Conservation (phyloP, 2,888 invertebrate genomes). For the Dasysyrphus tricinctus region DNA sequence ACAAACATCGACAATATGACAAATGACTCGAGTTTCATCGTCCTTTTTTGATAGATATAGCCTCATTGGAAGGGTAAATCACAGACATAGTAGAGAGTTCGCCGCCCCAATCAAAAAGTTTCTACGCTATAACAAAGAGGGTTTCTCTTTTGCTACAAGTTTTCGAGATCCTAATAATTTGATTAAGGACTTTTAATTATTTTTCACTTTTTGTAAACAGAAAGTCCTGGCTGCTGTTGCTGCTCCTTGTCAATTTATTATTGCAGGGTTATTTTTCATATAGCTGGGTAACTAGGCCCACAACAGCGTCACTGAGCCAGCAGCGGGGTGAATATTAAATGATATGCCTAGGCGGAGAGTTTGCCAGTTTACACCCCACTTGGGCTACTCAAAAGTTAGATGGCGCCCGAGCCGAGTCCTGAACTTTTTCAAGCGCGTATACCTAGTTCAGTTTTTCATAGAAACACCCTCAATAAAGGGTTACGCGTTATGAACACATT, state of each 20-base stretch:
- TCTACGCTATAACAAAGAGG: background rate
- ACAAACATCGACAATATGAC: constrained; percentile 54
- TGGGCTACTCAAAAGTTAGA: background rate
- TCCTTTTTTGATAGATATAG: background rate
- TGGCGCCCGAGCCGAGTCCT: background rate
- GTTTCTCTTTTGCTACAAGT: background rate
- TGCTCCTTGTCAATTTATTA: constrained; percentile 29
- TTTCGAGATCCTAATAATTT: constrained; percentile 57
- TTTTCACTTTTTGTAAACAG: constrained; percentile 60
- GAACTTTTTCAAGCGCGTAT: background rate
- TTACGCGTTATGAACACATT: constrained; percentile 57
- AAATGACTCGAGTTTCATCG: constrained; percentile 53
- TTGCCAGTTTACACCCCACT: background rate
- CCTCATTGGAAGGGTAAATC: background rate
- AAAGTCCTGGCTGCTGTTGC: background rate
- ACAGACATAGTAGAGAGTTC: background rate
- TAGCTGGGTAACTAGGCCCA: constrained; percentile 23
- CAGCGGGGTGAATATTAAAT: constrained; percentile 45
- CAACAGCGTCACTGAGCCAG: background rate
- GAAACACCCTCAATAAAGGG: background rate
- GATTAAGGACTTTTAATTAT: constrained; percentile 73
- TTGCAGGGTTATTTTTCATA: constrained; percentile 23
- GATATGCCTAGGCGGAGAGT: background rate
- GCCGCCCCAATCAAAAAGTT: background rate
- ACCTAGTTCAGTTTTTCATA: background rate